Evolutionary conservation across 2,888 invertebrate species (phyloP).

Genomic region (Beris chalybata): DNA sequence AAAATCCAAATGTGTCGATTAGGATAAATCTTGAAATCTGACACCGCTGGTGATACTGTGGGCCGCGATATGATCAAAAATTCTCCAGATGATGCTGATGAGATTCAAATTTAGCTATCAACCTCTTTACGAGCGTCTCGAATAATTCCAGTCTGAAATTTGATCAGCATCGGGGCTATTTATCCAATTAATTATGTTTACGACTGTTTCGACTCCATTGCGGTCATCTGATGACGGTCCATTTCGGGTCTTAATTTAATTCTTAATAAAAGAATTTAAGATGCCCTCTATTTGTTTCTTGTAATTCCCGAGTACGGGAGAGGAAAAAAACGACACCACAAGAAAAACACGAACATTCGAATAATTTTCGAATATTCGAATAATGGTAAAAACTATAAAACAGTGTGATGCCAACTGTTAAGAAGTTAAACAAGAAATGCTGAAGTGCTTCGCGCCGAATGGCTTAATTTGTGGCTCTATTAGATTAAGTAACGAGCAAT

Average conservation of each 20-base stretch:
- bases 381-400: constrained; percentile 32
- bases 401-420: constrained; percentile 38
- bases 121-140: constrained; percentile 29
- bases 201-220: neutral
- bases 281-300: constrained; percentile 20
- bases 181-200: constrained; percentile 33
- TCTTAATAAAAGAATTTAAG: constrained; percentile 13
- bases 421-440: constrained; percentile 33
- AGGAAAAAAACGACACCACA: neutral
- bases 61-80: constrained; percentile 12
- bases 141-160: constrained; percentile 36
- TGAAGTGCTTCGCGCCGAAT: constrained; percentile 39
- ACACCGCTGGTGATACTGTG: constrained; percentile 17
- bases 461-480: constrained; percentile 57
- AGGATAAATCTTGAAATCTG: constrained; percentile 25
- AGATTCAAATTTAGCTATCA: constrained; percentile 34
- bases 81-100: constrained; percentile 20
- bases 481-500: constrained; percentile 58
- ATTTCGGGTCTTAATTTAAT: constrained; percentile 10
- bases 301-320: neutral
- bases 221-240: too few species aligned
- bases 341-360: constrained; percentile 7
- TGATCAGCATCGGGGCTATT: constrained; percentile 31
- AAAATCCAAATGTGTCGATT: constrained; percentile 20
- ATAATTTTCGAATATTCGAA: constrained; percentile 23